Evolutionary conservation across 2,113 vertebrate species (phyloP).

Genomic region (Oncorhynchus keta): DNA sequence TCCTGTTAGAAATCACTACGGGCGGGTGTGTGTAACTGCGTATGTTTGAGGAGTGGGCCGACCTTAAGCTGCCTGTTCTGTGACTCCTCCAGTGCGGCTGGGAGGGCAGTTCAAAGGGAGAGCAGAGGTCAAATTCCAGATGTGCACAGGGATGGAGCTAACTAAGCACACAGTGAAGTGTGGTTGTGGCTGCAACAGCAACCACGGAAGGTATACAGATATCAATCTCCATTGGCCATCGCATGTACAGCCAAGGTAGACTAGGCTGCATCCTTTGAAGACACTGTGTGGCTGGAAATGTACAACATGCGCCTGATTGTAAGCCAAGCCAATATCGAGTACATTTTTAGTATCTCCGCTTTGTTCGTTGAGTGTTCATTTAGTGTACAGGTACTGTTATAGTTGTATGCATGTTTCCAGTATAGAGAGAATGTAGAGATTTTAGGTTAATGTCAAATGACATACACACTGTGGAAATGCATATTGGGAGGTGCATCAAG

Average conservation of each 20-base stretch:
- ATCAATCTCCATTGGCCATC: neutral
- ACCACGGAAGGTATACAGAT: neutral
- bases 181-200: neutral
- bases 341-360: neutral
- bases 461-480: neutral
- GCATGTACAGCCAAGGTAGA: neutral
- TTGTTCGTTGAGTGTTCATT: neutral
- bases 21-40: neutral
- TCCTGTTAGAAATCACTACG: no score
- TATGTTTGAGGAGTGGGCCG: neutral
- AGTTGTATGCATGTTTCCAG: neutral
- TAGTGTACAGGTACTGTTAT: neutral
- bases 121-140: slow-evolving; percentile 1
- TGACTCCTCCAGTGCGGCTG: neutral
- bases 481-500: neutral
- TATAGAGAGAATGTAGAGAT: neutral
- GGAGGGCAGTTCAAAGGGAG: neutral
- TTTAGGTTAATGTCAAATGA: neutral
- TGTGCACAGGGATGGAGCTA: neutral
- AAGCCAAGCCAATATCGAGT: neutral
- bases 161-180: neutral
- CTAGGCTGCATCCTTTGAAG: neutral
- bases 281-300: neutral
- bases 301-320: neutral
- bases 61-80: neutral